Percentiles rank a stretch among this genome's conserved stretches.
Evolutionary conservation across 1,140 invertebrate species (phyloP).

Genomic region (Sminthurides bifidus): DNA sequence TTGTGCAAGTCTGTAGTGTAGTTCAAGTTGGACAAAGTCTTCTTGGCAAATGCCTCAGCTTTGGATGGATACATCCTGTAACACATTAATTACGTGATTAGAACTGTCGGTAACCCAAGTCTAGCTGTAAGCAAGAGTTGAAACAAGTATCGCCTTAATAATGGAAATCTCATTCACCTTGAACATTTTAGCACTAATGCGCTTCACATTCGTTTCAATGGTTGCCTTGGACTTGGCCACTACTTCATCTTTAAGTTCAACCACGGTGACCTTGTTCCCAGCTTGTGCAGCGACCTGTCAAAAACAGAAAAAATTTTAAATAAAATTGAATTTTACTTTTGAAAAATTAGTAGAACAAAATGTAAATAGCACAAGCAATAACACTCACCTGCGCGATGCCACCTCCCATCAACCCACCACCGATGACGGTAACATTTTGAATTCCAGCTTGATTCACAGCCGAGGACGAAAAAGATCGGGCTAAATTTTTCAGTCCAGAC

Average conservation of each 20-base stretch:
- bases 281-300: slow-evolving; percentile 61
- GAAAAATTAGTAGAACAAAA: background rate
- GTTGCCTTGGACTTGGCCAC: slow-evolving; percentile 54
- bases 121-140: background rate
- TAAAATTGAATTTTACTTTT: background rate
- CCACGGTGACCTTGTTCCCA: slow-evolving; percentile 60
- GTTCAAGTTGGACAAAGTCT: slow-evolving; percentile 48
- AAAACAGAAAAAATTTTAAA: background rate
- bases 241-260: slow-evolving; percentile 57
- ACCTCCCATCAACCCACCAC: slow-evolving; percentile 73
- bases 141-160: background rate
- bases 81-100: background rate
- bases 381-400: slow-evolving; percentile 69
- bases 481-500: too few species aligned
- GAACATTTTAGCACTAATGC: slow-evolving; percentile 67
- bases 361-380: background rate
- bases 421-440: slow-evolving; percentile 72
- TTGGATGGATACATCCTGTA: slow-evolving; percentile 45
- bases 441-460: slow-evolving; percentile 37
- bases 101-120: background rate
- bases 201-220: slow-evolving; percentile 54
- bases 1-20: slow-evolving; percentile 47
- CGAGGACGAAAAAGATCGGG: background rate
- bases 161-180: slow-evolving; percentile 39
- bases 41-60: slow-evolving; percentile 51